phyloP scores from a whole-genome alignment of 2,113 vertebrate species.

The Willisornis vidua region DNA sequence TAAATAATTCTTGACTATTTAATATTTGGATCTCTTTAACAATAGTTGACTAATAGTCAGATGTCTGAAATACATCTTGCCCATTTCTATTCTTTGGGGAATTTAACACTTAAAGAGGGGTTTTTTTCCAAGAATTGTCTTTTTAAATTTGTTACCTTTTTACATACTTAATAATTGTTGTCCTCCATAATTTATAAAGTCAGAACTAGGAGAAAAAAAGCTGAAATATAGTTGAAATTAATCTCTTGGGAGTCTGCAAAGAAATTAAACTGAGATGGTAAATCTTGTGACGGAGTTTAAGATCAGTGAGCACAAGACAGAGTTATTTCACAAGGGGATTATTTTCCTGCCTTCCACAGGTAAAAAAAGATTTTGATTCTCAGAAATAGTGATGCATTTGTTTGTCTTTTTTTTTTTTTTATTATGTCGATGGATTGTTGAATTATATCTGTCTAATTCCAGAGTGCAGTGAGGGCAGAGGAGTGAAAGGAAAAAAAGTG shows the following conservation, averaged over 20 bases:
- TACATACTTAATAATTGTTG: constrained; percentile 6
- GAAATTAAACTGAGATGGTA: not conserved
- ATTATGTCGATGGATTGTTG: not conserved
- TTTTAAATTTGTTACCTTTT: constrained; percentile 40
- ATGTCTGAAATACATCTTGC: constrained; percentile 44
- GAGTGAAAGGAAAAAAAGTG: not conserved
- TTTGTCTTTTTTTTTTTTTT: not conserved
- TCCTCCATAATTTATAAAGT: not conserved
- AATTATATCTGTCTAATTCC: not conserved
- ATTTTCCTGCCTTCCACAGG: not conserved
- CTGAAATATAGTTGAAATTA: not conserved
- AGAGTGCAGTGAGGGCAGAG: not conserved
- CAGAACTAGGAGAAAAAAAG: not conserved
- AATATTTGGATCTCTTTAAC: constrained; percentile 61
- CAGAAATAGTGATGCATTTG: not conserved
- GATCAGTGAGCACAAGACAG: not conserved
- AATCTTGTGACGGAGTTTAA: not conserved
- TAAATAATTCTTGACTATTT: constrained; percentile 55
- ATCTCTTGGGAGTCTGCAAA: not conserved
- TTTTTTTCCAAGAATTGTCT: constrained; percentile 10
- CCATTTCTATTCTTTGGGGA: constrained; percentile 25
- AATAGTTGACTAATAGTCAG: constrained; percentile 62
- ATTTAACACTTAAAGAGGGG: not conserved
- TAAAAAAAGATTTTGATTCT: not conserved
- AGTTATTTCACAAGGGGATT: not conserved